Evolutionary conservation across 2,113 vertebrate species (phyloP), one percentile per base, ranked within the genome.

Genomic region (Notechis scutatus): DNA sequence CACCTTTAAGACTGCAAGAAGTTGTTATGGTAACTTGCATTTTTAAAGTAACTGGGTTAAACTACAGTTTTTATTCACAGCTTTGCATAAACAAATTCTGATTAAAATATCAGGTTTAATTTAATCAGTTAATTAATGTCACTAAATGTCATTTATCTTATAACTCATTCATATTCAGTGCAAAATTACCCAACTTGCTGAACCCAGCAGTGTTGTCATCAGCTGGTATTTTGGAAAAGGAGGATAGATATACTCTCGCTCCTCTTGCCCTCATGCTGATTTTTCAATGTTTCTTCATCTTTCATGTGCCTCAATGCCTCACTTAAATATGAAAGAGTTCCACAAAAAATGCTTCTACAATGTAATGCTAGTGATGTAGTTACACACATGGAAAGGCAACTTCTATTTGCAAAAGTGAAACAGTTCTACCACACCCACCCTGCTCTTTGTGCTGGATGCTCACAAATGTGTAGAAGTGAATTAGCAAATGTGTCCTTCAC

Each of bases 21-120:
- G 97, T 98, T 98, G 98, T 98, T 98, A 98, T 98, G 97, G 98
- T 97, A 98, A 98, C 97, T 97, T 96, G 95, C 97, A 97, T 97
- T 98, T 97, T 96, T 61, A 96, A 97, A 98, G 97, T 98, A 98
- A 98, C 98, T 97, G 97, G 97, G 98, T 98, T 98, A 97, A 97
- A 97, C 94, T 96, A 96, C 50, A 94, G 96, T 97, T 97, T 97
- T 98, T 97, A 98, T 97, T 97, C 96, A 97, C 96, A 97, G 96
- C 96, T 97, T 96, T 97, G 95, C 96, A 97, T 98, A 98, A 98
- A 98, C 97, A 98, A 98, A 97, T 97, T 97, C 97, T 98, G 97
- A 98, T 98, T 98, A 98, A 98, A 98, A 98, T 97, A 98, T 97
- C 98, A 98, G 97, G 97, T 98, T 98, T 98, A 98, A 98, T 98